Evolutionary conservation across 1,140 invertebrate species (phyloP).

Genomic region (Marisa cornuarietis): DNA sequence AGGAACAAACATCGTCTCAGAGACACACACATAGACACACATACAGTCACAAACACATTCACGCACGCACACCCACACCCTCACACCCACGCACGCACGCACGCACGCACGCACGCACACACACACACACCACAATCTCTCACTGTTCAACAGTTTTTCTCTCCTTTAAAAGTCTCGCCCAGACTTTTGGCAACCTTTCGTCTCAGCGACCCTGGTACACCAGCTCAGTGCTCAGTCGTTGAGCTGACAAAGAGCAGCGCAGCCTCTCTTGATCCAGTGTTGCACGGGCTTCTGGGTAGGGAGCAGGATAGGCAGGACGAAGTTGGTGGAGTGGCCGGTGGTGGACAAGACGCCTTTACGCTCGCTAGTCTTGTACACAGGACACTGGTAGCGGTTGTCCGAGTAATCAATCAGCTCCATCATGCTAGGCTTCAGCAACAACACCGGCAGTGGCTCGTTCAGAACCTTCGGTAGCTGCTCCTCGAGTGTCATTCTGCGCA

Average conservation of each 20-base stretch:
- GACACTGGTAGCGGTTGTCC: constrained; percentile 76
- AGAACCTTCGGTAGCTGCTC: constrained; percentile 66
- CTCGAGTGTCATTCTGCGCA: constrained; percentile 34
- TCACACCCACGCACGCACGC: background rate
- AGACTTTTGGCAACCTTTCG: background rate
- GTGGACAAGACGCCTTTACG: constrained; percentile 69
- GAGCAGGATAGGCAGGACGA: constrained; percentile 63
- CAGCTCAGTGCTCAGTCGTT: constrained; percentile 75
- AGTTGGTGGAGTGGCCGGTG: constrained; percentile 68
- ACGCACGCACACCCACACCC: background rate
- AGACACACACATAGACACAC: background rate
- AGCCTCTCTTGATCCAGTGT: constrained; percentile 66
- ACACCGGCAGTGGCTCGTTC: constrained; percentile 62
- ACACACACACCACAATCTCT: background rate
- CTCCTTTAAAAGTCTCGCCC: background rate
- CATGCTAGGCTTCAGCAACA: constrained; percentile 61
- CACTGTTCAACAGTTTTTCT: background rate
- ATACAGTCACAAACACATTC: background rate
- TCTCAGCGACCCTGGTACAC: too few species aligned
- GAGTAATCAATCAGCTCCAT: constrained; percentile 56
- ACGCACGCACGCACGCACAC: background rate
- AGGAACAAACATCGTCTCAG: too few species aligned
- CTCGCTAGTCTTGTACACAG: constrained; percentile 89
- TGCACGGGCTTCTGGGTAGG: constrained; percentile 54
- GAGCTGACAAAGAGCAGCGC: constrained; percentile 78